These are phyloP conservation scores for Synanthedon tipuliformis DNA, from an alignment of 2,888 invertebrate species.

Conservation along the genomic window DNA sequence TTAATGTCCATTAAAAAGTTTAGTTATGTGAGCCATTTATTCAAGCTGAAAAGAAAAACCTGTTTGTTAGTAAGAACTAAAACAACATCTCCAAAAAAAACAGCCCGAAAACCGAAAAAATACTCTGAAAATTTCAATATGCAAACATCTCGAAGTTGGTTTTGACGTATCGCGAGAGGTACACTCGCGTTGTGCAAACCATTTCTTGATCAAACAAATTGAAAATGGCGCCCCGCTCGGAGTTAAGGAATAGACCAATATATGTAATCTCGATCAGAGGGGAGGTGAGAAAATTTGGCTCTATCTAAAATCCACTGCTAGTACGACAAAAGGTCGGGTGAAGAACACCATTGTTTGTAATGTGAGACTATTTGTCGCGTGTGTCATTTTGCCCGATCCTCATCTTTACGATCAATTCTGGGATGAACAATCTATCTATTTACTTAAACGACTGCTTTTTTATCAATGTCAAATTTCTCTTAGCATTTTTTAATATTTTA, in stretches of 20 bases:
- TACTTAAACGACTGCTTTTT: no score
- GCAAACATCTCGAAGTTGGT: not conserved
- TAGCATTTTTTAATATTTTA: no score
- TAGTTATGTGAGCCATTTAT: not conserved
- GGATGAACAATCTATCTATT: no score
- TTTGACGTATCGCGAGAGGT: conserved; percentile 3
- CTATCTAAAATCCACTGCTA: conserved; percentile 31
- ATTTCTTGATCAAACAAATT: conserved; percentile 15
- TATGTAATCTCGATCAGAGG: conserved; percentile 20
- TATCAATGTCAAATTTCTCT: no score
- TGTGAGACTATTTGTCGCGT: conserved; percentile 37
- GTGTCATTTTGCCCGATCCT: conserved; percentile 24
- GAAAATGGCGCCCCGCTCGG: conserved; percentile 17
- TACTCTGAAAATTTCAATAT: not conserved
- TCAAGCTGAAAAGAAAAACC: not conserved
- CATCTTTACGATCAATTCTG: conserved; percentile 12
- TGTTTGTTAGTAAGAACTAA: no score
- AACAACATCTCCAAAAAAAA: not conserved
- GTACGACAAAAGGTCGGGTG: conserved; percentile 36
- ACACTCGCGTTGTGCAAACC: conserved; percentile 11
- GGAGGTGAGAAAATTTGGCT: conserved; percentile 31
- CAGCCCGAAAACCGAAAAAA: not conserved
- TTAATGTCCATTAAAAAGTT: no score
- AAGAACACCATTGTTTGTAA: conserved; percentile 41
- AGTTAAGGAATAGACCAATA: conserved; percentile 38